Percentiles rank a stretch among this genome's conserved stretches.
These are phyloP conservation scores for Apamea anceps DNA, from an alignment of 2,888 invertebrate species.

Conservation along the genomic window DNA sequence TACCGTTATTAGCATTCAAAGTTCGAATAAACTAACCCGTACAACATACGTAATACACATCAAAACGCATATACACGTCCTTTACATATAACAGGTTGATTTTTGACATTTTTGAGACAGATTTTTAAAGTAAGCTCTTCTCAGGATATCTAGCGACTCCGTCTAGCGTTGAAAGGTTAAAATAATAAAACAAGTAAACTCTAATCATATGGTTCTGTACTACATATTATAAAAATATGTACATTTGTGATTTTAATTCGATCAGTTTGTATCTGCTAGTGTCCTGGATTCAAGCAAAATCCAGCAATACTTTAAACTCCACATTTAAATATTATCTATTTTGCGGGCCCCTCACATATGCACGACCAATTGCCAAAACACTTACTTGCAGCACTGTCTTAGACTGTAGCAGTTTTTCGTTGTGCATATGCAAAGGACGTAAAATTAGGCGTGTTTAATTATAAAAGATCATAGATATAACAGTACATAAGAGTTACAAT, in stretches of 20 bases:
- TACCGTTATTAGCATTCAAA: conserved; percentile 24
- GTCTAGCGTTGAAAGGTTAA: conserved; percentile 47
- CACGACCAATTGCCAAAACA: not conserved
- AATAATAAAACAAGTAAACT: conserved; percentile 49
- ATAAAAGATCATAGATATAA: conserved; percentile 56
- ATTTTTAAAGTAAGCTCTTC: conserved; percentile 41
- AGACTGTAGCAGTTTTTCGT: not conserved
- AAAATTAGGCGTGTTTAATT: conserved; percentile 47
- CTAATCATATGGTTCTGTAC: conserved; percentile 23
- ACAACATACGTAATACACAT: not conserved
- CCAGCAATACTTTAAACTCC: conserved; percentile 6
- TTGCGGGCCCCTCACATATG: conserved; percentile 14
- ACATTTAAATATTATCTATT: conserved; percentile 33
- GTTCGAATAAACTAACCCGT: conserved; percentile 7
- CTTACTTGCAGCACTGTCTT: not conserved
- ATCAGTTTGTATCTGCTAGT: not conserved
- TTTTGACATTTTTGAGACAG: conserved; percentile 35
- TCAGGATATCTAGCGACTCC: conserved; percentile 54
- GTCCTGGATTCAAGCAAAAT: not conserved
- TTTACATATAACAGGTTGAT: not conserved
- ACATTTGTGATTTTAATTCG: conserved; percentile 42
- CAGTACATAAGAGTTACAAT: conserved; percentile 37
- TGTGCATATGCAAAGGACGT: conserved; percentile 4
- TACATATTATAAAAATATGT: conserved; percentile 48
- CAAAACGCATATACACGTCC: not conserved